These are phyloP conservation scores for Allophyes oxyacanthae DNA, from an alignment of 2,888 invertebrate genomes.

Conservation along the genomic window DNA sequence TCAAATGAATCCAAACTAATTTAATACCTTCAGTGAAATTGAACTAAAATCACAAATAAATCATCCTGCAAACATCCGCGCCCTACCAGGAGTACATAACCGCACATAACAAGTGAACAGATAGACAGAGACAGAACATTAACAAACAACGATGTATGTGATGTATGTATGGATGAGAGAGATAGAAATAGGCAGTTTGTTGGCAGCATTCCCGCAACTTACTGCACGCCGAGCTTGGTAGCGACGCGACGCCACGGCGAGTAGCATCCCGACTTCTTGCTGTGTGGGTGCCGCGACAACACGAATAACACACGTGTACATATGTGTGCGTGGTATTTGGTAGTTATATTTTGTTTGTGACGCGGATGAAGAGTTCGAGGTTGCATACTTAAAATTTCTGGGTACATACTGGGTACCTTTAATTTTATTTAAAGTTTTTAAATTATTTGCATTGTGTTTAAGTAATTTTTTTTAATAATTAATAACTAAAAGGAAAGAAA, in stretches of 20 bases:
- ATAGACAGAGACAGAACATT: constrained; percentile 59
- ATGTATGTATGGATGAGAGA: constrained; percentile 78
- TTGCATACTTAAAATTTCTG: constrained; percentile 26
- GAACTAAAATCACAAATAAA: constrained; percentile 6
- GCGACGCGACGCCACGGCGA: constrained; percentile 98
- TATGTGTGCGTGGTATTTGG: constrained; percentile 71
- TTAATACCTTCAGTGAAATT: background rate
- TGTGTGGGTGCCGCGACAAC: constrained; percentile 76
- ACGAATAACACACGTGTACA: constrained; percentile 82
- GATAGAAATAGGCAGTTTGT: constrained; percentile 76
- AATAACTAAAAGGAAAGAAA: too few relatives aligned
- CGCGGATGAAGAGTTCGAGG: constrained; percentile 66
- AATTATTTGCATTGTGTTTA: too few relatives aligned
- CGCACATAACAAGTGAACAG: constrained; percentile 58
- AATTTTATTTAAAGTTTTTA: too few relatives aligned
- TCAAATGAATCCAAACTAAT: constrained; percentile 1
- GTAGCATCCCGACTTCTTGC: constrained; percentile 94
- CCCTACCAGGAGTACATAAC: constrained; percentile 61
- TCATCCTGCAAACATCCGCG: constrained; percentile 38
- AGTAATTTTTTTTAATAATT: too few relatives aligned
- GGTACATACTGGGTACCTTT: too few relatives aligned
- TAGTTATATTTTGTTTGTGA: constrained; percentile 45
- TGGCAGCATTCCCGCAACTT: constrained; percentile 90
- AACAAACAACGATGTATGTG: constrained; percentile 75
- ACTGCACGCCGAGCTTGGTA: constrained; percentile 98